Evolutionary conservation across 2,797 vertebrate species (phyloP), one percentile per base, ranked within the genome.

Genomic region (Argentina silus): DNA sequence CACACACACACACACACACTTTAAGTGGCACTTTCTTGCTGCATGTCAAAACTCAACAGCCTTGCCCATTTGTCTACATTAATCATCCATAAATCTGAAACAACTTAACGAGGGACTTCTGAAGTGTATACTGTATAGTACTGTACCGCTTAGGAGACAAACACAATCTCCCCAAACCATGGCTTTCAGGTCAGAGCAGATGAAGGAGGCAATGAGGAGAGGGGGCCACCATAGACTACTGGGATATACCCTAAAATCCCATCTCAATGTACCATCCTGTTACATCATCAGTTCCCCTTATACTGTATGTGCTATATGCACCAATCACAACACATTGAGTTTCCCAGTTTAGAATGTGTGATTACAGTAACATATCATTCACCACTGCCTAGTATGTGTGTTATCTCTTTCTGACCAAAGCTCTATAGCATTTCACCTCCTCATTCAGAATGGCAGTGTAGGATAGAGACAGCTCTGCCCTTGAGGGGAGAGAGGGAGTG

Each of bases 341-440:
- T 65, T 60, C 55, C 60, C 75, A 15, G 14, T 59, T 59, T 59
- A 21, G 56, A 19, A 23, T 59, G 55, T n/a, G 68, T 48, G 45
- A 74, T 67, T 66, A 36, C 27, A 36, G 27, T 36, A 15, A 57
- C 23, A 64, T 48, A 23, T 66, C 63, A 65, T 27, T 69, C 15
- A 81, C 60, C 70, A 21, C 19, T 19, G 17, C 56, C 56, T 23
- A 59, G 10, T 19, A 21, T 3, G 56, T 3, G 56, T 23, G 10
- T 19, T 19, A 21, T 10, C 8, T 59, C 19, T 59, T 21, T 21
- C n/a, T n/a, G n/a, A n/a, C n/a, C n/a, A 36, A 36, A 36, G 27
- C 27, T 36, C 17, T 3, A 66, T 66, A 48, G 3, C 63, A 47
- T 21, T 66, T 48, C 45, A 48, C 15, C 7, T 12, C 43, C 42